phyloP scores from a whole-genome alignment of 2,797 vertebrate species.

The Acanthornis magna region DNA sequence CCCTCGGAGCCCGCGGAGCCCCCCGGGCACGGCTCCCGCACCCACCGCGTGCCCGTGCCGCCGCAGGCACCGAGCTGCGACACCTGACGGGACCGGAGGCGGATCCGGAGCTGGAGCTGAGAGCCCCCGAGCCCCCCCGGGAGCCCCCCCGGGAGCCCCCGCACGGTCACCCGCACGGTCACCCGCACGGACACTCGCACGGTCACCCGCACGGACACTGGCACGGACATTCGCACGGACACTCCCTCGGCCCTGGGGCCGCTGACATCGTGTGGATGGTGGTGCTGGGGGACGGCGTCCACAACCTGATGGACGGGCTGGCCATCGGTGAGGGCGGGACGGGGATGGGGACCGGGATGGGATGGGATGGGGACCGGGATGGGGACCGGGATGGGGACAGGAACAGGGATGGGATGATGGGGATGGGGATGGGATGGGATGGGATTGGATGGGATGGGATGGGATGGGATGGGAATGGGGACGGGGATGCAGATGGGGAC shows the following conservation, averaged over 20 bases:
- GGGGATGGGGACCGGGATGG: background rate
- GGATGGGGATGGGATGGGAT: too few species aligned
- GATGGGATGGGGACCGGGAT: too few species aligned
- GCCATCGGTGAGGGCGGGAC: constrained; percentile 76
- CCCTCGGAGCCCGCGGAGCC: rapidly evolving
- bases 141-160: too few species aligned
- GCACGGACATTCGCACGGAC: constrained; percentile 38
- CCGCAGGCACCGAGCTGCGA: background rate
- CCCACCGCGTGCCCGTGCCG: rapidly evolving
- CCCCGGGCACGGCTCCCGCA: rapidly evolving
- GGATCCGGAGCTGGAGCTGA: background rate
- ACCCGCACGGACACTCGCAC: constrained; percentile 64
- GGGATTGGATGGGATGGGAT: too few species aligned
- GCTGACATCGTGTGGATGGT: constrained; percentile 82
- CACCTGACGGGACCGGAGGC: background rate
- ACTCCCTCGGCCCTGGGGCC: constrained; percentile 28
- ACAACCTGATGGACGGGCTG: constrained; percentile 84
- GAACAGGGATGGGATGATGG: too few species aligned
- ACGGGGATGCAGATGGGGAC: too few species aligned
- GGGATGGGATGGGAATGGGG: too few species aligned
- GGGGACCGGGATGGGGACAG: too few species aligned
- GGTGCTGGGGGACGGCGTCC: constrained; percentile 81
- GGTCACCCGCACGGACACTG: too few species aligned
- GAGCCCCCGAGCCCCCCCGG: background rate
- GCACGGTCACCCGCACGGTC: background rate